A percentile compares a stretch with the other conserved stretches of the same genome.
phyloP scores from a whole-genome alignment of 2,888 invertebrate genomes.

The Ochropleura plecta region DNA sequence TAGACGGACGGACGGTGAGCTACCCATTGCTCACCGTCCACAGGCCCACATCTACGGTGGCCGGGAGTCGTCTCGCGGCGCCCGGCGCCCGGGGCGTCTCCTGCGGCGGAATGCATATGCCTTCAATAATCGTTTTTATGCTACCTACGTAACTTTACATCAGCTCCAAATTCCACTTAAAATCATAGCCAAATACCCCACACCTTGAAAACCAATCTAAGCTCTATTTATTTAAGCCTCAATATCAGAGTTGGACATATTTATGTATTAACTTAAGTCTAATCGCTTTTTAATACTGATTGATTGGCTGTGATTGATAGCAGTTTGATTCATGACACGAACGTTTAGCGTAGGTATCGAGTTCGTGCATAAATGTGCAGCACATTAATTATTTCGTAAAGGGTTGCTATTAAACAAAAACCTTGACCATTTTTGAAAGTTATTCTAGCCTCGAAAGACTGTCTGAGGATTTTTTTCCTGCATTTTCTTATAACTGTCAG shows the following conservation, averaged over 20 bases:
- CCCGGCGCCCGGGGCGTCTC: too few relatives aligned
- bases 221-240: conserved; percentile 4
- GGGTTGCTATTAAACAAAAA: background rate
- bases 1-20: too few relatives aligned
- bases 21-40: too few relatives aligned
- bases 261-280: conserved; percentile 21
- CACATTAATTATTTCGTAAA: background rate
- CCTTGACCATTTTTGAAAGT: background rate
- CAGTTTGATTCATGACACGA: conserved; percentile 5
- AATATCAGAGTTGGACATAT: conserved; percentile 17
- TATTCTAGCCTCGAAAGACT: background rate
- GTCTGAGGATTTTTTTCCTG: background rate
- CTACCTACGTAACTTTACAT: background rate
- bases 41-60: too few relatives aligned
- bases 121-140: background rate
- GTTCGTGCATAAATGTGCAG: background rate
- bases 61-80: too few relatives aligned
- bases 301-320: conserved; percentile 33
- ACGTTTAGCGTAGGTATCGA: background rate
- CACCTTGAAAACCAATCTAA: conserved; percentile 18
- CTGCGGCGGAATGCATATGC: too few relatives aligned
- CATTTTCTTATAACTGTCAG: background rate
- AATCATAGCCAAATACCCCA: background rate
- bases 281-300: conserved; percentile 26
- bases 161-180: background rate